Conservation (phyloP, 2,797 vertebrate species). For the Tarsius wallacei region DNA sequence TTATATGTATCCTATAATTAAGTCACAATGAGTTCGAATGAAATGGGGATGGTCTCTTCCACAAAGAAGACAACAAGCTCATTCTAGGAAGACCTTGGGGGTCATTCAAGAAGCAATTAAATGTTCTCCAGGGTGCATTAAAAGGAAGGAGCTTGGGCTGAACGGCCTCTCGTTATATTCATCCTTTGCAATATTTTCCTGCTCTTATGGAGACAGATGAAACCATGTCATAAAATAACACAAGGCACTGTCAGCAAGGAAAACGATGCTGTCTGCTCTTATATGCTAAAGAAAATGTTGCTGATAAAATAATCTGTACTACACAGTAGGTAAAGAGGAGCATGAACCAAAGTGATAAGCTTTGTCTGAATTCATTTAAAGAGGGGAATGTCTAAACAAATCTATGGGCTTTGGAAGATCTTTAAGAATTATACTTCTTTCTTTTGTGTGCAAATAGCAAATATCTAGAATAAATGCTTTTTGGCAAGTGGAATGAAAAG, state of each 20-base stretch:
- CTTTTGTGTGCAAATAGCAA: slow-evolving; percentile 15
- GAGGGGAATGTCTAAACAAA: slow-evolving; percentile 61
- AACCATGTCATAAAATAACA: slow-evolving; percentile 79
- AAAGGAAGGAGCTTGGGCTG: slow-evolving; percentile 84
- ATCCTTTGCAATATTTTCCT: slow-evolving; percentile 78
- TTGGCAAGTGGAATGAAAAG: slow-evolving; percentile 33
- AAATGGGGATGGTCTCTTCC: slow-evolving; percentile 90
- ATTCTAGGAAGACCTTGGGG: slow-evolving; percentile 91
- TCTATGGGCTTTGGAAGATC: not conserved
- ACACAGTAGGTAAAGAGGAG: slow-evolving; percentile 47
- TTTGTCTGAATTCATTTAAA: slow-evolving; percentile 59
- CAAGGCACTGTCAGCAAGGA: slow-evolving; percentile 41
- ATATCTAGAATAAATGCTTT: slow-evolving; percentile 65
- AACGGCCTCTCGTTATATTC: slow-evolving; percentile 81
- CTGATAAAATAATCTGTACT: slow-evolving; percentile 55
- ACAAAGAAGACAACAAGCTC: slow-evolving; percentile 92
- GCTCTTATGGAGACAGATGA: slow-evolving; percentile 85
- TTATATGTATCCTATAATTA: slow-evolving; percentile 93
- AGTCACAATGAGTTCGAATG: slow-evolving; percentile 91
- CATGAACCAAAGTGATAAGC: slow-evolving; percentile 48
- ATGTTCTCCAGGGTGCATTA: slow-evolving; percentile 88
- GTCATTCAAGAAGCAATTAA: slow-evolving; percentile 93
- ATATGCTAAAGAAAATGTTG: slow-evolving; percentile 60
- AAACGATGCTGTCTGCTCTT: slow-evolving; percentile 76
- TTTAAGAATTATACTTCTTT: not conserved